Evolutionary conservation across 2,113 vertebrate genomes (phyloP).

Genomic region (Amazona vittata): DNA sequence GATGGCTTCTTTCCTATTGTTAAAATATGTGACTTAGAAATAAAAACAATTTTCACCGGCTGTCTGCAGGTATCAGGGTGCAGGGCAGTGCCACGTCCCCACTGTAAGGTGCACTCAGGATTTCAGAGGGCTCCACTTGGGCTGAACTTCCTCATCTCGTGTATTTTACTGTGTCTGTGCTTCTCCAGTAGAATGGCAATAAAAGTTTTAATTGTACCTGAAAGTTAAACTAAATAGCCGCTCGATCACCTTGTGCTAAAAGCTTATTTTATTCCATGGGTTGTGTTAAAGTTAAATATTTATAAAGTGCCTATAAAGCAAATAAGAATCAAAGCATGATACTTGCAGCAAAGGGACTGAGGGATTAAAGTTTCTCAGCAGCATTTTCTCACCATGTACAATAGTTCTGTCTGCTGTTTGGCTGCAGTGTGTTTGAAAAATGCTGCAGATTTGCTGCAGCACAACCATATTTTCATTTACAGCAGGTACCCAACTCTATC

Average conservation of each 20-base stretch:
- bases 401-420: not conserved
- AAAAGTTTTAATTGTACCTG: not conserved
- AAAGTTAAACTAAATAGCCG: not conserved
- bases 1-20: not conserved
- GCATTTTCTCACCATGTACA: not conserved
- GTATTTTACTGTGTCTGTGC: not conserved
- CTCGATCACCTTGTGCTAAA: not conserved
- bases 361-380: not conserved
- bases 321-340: not conserved
- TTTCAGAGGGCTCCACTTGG: fast-evolving
- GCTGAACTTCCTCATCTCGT: not conserved
- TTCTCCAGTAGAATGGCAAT: not conserved
- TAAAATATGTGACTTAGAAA: not conserved
- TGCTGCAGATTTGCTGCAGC: not conserved
- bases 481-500: fast-evolving
- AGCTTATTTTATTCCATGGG: not conserved
- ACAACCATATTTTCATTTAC: fast-evolving
- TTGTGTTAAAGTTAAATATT: not conserved
- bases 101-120: not conserved
- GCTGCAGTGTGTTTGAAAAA: not conserved
- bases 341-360: not conserved
- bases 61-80: not conserved
- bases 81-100: not conserved
- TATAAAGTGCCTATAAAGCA: not conserved
- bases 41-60: not conserved